Conservation (phyloP, 2,888 invertebrate genomes). For the Operophtera brumata region DNA sequence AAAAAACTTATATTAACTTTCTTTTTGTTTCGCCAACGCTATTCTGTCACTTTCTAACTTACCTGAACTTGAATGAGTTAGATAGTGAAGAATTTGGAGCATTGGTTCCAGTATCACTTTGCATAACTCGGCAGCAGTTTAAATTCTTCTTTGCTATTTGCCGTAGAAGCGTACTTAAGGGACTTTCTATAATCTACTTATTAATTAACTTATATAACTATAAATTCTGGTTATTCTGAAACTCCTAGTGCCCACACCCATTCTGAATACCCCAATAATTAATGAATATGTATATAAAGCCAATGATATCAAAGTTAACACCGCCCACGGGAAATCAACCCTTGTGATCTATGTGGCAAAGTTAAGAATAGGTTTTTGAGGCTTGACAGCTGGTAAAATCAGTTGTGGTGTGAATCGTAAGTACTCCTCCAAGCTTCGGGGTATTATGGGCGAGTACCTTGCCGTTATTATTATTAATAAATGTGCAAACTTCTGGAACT, state of each 20-base stretch:
- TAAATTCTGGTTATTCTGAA: slow-evolving; percentile 41
- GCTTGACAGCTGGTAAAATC: slow-evolving; percentile 39
- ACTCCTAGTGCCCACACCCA: slow-evolving; percentile 32
- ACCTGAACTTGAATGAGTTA: no score
- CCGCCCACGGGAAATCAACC: slow-evolving; percentile 24
- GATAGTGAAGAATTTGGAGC: no score
- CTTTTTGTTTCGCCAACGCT: no score
- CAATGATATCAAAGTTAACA: slow-evolving; percentile 38
- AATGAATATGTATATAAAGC: slow-evolving; percentile 51
- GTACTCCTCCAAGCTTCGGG: slow-evolving; percentile 52
- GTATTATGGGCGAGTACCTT: slow-evolving; percentile 60
- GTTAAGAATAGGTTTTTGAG: slow-evolving; percentile 26
- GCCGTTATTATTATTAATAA: slow-evolving; percentile 65
- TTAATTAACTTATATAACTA: no score
- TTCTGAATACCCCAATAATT: slow-evolving; percentile 50
- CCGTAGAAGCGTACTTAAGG: background rate
- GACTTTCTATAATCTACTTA: slow-evolving; percentile 18
- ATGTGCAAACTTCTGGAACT: slow-evolving; percentile 58
- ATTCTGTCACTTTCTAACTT: no score
- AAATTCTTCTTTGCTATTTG: no score
- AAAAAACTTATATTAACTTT: no score
- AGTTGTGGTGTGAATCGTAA: slow-evolving; percentile 44
- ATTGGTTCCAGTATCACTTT: no score
- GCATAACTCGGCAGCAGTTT: no score
- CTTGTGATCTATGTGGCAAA: slow-evolving; percentile 25